Base-by-base conservation (phyloP, 2,797 vertebrate species). In the Sebastes melanostomus region DNA sequence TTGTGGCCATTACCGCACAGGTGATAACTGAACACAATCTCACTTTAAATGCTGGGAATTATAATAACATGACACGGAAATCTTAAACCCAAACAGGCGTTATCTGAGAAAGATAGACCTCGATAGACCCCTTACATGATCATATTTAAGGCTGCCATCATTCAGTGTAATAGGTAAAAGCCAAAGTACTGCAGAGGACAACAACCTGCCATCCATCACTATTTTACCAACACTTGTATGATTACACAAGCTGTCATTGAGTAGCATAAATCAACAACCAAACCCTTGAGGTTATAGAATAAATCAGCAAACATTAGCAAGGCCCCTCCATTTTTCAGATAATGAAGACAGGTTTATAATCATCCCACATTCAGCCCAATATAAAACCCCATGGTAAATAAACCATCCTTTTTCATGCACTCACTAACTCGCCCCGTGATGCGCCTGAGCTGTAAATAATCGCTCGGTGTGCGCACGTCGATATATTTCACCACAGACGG, bases 321-420 rank as follows among this genome's bases (percentile, higher is more conserved):
- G 88, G 68, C 88, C 86, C 82, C 82, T 80, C 85, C 88, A 92
- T 94, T 92, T 92, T 88, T 92, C 87, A 91, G 91, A 89, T 92
- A 92, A 94, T 90, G 86, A 93, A 87, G 93, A 94, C 91, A 94
- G 91, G 73, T 94, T 92, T 94, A 92, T 89, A 92, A 92, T 93
- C 90, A 92, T 86, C 86, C 86, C 76, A 77, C 89, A 92, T 90
- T 94, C 90, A 87, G 72, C 83, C 86, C 86, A 81, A 90, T 92
- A 91, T 86, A 92, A 91, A 88, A 88, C 76, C 90, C 84, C 83
- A 72, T 66, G 72, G 85, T 91, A 86, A 93, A 93, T 89, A 91
- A 91, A 91, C 82, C 74, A 11, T 80, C 78, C 36, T 91, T 93
- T 88, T 82, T 89, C 85, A 93, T 79, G 88, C 70, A 52, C 80